Evolutionary conservation across 92 coral and sea anemone species (phyloP).

Genomic region (Parazoanthus atlanticus): DNA sequence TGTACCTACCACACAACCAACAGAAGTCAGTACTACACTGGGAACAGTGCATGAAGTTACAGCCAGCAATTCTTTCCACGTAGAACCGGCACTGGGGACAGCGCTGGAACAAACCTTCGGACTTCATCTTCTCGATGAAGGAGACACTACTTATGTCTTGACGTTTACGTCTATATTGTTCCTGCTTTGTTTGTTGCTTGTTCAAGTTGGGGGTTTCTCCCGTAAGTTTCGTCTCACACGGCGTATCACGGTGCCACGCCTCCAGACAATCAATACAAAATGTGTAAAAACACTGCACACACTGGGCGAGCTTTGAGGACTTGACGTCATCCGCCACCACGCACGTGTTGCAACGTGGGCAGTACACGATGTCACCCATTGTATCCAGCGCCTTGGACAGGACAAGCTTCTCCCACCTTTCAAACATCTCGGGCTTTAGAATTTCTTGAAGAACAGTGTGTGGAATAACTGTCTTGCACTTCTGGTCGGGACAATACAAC

Average conservation of each 20-base stretch:
- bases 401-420: slow-evolving; percentile 87
- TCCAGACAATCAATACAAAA: slow-evolving; percentile 92
- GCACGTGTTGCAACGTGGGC: slow-evolving; percentile 89
- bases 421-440: slow-evolving; percentile 67
- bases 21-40: no score
- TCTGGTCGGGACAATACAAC: slow-evolving; percentile 77
- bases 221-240: slow-evolving; percentile 66
- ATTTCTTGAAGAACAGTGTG: slow-evolving; percentile 76
- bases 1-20: no score
- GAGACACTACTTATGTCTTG: neutral
- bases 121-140: neutral
- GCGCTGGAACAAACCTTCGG: neutral
- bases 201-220: neutral
- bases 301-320: slow-evolving; percentile 81
- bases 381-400: slow-evolving; percentile 80
- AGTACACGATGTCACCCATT: slow-evolving; percentile 87
- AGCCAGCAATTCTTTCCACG: slow-evolving; percentile 34
- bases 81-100: neutral
- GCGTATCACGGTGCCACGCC: slow-evolving; percentile 81
- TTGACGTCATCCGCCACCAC: slow-evolving; percentile 86
- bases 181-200: no score
- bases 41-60: no score
- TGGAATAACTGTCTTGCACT: slow-evolving; percentile 72
- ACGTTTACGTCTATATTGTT: neutral
- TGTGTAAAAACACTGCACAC: slow-evolving; percentile 81